These are phyloP conservation scores for Nautilus pompilius DNA, from an alignment of 1,140 invertebrate genomes.

Conservation along the genomic window DNA sequence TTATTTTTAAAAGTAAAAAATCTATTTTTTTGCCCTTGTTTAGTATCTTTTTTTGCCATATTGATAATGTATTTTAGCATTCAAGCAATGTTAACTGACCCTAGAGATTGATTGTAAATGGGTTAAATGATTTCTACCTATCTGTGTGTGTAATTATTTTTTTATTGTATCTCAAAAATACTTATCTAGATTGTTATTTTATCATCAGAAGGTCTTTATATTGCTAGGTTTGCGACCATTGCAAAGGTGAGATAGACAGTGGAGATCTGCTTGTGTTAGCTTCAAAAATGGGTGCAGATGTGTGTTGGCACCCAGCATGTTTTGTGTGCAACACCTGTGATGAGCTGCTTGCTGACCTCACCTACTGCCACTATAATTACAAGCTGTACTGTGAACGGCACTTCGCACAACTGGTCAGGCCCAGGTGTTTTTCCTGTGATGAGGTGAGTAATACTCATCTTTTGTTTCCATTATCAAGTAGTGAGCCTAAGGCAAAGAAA, in stretches of 20 bases:
- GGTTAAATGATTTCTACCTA: too few species aligned
- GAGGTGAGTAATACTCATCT: constrained; percentile 71
- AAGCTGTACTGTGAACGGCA: constrained; percentile 91
- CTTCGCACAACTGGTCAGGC: constrained; percentile 93
- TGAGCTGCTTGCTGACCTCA: constrained; percentile 94
- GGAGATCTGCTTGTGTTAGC: constrained; percentile 70
- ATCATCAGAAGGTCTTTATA: neutral
- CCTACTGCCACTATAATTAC: constrained; percentile 80
- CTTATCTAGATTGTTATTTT: too few species aligned
- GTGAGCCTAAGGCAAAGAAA: too few species aligned
- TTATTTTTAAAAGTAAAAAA: too few species aligned
- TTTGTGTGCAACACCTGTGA: constrained; percentile 88
- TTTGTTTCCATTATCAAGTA: too few species aligned
- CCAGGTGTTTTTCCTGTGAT: constrained; percentile 92
- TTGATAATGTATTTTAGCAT: too few species aligned
- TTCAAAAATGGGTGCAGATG: constrained; percentile 72
- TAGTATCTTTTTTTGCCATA: too few species aligned
- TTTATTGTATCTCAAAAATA: too few species aligned
- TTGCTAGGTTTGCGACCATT: constrained; percentile 59
- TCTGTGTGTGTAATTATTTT: too few species aligned
- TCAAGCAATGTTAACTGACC: too few species aligned
- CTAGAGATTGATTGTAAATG: too few species aligned
- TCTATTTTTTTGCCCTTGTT: too few species aligned
- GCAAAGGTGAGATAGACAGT: constrained; percentile 63
- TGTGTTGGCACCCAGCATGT: constrained; percentile 89